These are phyloP conservation scores for Euzetes globulus DNA, from an alignment of 2,888 invertebrate genomes.

Conservation along the genomic window DNA sequence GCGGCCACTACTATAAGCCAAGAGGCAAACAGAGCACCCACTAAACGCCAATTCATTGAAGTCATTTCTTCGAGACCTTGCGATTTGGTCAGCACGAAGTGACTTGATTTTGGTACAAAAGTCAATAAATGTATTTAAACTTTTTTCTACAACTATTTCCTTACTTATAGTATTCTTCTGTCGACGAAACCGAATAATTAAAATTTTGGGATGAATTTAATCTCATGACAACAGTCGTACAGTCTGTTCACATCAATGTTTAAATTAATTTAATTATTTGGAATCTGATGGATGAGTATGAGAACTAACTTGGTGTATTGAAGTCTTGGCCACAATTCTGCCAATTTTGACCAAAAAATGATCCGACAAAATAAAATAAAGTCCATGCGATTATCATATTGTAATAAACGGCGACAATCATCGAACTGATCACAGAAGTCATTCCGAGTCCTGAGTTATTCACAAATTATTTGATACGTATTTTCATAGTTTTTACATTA, in stretches of 20 bases:
- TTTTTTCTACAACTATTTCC: background rate
- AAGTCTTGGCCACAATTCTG: conserved; percentile 39
- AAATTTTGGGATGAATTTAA: background rate
- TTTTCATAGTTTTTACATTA: background rate
- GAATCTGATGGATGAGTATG: background rate
- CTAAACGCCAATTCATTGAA: conserved; percentile 37
- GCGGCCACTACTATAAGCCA: conserved; percentile 40
- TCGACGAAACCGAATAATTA: conserved; percentile 37
- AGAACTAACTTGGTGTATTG: conserved; percentile 40
- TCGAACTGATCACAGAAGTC: conserved; percentile 39
- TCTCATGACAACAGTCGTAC: conserved; percentile 7
- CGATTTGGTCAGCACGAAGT: conserved; percentile 39
- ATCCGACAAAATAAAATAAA: conserved; percentile 40
- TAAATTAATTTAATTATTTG: background rate
- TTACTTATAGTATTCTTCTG: conserved; percentile 42
- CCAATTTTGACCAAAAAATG: conserved; percentile 39
- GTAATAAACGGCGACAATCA: conserved; percentile 41
- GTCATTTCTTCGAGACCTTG: conserved; percentile 36
- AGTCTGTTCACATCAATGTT: conserved; percentile 9
- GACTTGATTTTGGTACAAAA: conserved; percentile 29
- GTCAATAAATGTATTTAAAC: background rate
- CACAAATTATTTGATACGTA: background rate
- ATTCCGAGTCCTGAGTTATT: conserved; percentile 38
- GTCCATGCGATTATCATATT: conserved; percentile 42
- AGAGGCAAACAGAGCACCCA: conserved; percentile 37